Percentiles rank a stretch among this genome's conserved stretches.
phyloP scores from a whole-genome alignment of 2,113 vertebrate species.

The Bufo gargarizans region DNA sequence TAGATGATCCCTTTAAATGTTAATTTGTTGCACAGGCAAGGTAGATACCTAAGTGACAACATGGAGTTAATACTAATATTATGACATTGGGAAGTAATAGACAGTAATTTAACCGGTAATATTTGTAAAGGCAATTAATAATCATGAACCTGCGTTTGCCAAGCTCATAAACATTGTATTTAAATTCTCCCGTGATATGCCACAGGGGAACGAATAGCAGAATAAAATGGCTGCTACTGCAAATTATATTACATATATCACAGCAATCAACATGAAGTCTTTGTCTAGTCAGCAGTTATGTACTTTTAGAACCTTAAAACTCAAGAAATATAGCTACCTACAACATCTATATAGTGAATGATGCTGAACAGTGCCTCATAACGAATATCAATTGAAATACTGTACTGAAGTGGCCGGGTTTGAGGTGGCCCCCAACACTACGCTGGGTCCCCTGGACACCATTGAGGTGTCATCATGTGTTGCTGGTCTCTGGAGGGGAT shows the following conservation, averaged over 20 bases:
- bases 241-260: constrained; percentile 31
- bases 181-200: neutral
- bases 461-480: too few species aligned
- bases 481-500: too few species aligned
- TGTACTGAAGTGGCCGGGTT: neutral
- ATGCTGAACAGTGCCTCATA: neutral
- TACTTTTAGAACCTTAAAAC: constrained; percentile 8
- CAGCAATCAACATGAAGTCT: neutral
- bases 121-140: constrained; percentile 31
- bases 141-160: constrained; percentile 29
- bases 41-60: neutral
- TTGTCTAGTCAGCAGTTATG: constrained; percentile 30
- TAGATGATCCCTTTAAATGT: neutral
- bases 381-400: neutral
- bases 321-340: neutral
- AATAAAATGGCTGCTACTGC: constrained; percentile 34
- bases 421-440: too few species aligned
- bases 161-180: constrained; percentile 47
- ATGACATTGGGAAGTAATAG: constrained; percentile 16
- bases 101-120: constrained; percentile 13
- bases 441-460: too few species aligned
- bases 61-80: constrained; percentile 31
- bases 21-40: neutral
- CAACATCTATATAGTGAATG: neutral
- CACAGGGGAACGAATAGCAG: neutral